These are phyloP conservation scores for Drosophila mercatorum DNA, from an alignment of 2,888 invertebrate species.

Conservation along the genomic window DNA sequence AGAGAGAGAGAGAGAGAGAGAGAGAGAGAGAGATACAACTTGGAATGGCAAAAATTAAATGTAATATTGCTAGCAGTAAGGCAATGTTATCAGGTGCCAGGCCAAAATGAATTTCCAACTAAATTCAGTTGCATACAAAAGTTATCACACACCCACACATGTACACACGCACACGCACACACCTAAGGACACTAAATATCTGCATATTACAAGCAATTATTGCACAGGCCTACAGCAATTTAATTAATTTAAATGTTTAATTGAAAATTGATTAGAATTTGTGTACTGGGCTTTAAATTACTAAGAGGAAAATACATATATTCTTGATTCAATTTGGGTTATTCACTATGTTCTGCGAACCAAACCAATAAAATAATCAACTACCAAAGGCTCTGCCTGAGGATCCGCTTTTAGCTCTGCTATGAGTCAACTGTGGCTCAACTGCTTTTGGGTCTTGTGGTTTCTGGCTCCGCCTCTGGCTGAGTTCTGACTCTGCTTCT, in stretches of 20 bases:
- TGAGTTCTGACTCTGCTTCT: too few species aligned
- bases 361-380: too few species aligned
- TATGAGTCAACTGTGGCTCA: too few species aligned
- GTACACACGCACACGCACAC: too few species aligned
- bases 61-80: constrained; percentile 32
- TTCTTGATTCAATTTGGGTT: background rate
- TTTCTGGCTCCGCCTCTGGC: too few species aligned
- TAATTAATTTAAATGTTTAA: background rate
- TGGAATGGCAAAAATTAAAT: constrained; percentile 41
- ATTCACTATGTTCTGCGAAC: too few species aligned
- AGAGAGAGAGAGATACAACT: background rate
- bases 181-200: constrained; percentile 2
- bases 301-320: background rate
- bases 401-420: too few species aligned
- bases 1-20: too few species aligned
- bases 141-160: background rate
- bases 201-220: constrained; percentile 8
- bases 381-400: too few species aligned
- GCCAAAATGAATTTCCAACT: constrained; percentile 7
- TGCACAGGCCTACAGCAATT: background rate
- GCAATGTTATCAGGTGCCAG: constrained; percentile 12
- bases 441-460: too few species aligned
- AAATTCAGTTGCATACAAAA: constrained; percentile 12
- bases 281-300: background rate
- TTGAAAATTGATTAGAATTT: background rate